Conservation (phyloP, 1,140 invertebrate genomes). For the Drosophila sturtevanti region DNA sequence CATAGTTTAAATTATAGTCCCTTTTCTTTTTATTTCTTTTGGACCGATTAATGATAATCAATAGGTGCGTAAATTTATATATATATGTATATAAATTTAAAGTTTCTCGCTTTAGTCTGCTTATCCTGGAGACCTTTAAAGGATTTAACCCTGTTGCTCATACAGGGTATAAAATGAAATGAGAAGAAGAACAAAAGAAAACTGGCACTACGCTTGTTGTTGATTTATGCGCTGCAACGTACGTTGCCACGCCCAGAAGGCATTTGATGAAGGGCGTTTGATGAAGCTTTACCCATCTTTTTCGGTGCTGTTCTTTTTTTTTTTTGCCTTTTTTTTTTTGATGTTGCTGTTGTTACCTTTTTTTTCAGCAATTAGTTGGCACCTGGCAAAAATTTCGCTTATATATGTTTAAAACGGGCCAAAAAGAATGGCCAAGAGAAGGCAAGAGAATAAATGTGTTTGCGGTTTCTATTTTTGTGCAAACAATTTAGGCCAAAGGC, state of each 20-base stretch:
- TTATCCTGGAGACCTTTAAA: no score
- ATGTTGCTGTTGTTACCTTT: background rate
- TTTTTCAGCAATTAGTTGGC: conserved; percentile 28
- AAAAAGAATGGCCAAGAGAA: background rate
- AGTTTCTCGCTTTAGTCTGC: no score
- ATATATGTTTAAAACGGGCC: background rate
- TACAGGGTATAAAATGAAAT: conserved; percentile 32
- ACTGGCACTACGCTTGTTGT: conserved; percentile 6
- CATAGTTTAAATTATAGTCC: no score
- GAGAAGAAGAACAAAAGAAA: background rate
- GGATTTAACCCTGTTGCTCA: no score
- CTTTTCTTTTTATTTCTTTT: no score
- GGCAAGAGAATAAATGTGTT: background rate
- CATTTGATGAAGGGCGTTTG: background rate
- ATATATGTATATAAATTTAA: no score
- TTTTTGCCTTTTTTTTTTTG: background rate
- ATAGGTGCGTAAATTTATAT: no score
- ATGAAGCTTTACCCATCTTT: background rate
- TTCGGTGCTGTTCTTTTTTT: conserved; percentile 39
- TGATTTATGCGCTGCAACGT: conserved; percentile 6
- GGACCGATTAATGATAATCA: no score
- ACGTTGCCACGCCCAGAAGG: background rate
- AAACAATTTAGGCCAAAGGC: conserved; percentile 37
- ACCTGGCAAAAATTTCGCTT: conserved; percentile 4
- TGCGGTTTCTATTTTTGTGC: conserved; percentile 36